Percentiles rank a stretch among this genome's conserved stretches.
Evolutionary conservation across 37 sponge, comb jelly and placozoan species (phyloP).

Genomic region (Mnemiopsis leidyi): DNA sequence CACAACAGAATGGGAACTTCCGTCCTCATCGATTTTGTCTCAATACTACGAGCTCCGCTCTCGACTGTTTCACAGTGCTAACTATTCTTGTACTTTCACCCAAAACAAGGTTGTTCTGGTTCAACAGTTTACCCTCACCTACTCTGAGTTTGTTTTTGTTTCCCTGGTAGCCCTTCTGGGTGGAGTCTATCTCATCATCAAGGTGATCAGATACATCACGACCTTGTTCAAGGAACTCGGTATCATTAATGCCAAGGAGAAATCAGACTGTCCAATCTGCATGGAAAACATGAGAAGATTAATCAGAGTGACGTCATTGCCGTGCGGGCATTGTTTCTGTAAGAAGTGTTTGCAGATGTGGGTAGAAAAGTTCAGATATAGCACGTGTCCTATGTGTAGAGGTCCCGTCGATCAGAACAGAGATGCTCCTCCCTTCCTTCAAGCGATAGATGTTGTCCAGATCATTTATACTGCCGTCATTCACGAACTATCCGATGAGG

Average conservation of each 20-base stretch:
- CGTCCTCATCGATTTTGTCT: neutral
- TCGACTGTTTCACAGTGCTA: neutral
- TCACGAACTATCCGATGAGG: neutral
- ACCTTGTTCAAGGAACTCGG: slow-evolving; percentile 3
- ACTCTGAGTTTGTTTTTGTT: slow-evolving; percentile 5
- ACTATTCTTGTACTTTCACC: slow-evolving; percentile 3
- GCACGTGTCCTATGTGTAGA: neutral
- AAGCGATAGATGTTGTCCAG: neutral
- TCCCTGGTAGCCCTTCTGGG: neutral
- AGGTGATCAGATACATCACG: neutral
- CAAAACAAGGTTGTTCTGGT: slow-evolving; percentile 11
- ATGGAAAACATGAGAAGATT: slow-evolving; percentile 9
- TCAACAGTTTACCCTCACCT: neutral
- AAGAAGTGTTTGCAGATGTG: neutral
- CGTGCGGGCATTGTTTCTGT: slow-evolving; percentile 9
- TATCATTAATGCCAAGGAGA: neutral
- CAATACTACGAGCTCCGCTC: neutral
- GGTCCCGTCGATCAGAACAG: neutral
- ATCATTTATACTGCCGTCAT: neutral
- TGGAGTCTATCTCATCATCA: neutral
- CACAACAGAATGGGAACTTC: slow-evolving; percentile 8
- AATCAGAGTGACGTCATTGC: neutral
- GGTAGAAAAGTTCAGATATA: neutral
- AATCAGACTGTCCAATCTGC: slow-evolving; percentile 27
- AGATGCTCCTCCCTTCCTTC: neutral